Conservation (phyloP, 2,113 vertebrate species). For the Ammodytes marinus region DNA sequence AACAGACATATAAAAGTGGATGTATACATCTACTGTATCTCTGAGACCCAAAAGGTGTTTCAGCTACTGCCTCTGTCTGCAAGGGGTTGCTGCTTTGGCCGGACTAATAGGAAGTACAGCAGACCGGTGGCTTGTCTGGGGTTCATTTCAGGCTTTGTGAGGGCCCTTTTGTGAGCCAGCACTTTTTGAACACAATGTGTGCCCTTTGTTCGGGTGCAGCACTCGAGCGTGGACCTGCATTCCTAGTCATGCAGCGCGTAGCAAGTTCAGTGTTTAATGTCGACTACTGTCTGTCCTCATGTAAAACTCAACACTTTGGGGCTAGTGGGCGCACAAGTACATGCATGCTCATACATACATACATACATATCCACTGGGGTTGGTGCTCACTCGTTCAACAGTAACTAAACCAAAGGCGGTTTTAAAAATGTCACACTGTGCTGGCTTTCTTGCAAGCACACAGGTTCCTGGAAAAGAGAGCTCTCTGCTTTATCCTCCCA, state of each 20-base stretch:
- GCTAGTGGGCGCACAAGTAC: not conserved
- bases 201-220: slow-evolving; percentile 62
- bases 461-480: slow-evolving; percentile 45
- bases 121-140: slow-evolving; percentile 64
- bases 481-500: slow-evolving; percentile 4
- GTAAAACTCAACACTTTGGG: slow-evolving; percentile 32
- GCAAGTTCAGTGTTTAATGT: slow-evolving; percentile 31
- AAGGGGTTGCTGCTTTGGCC: slow-evolving; percentile 41
- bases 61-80: slow-evolving; percentile 1
- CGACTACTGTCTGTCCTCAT: slow-evolving; percentile 34
- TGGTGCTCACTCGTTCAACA: slow-evolving; percentile 16
- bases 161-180: slow-evolving; percentile 78
- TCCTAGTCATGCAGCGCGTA: slow-evolving; percentile 51
- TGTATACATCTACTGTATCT: slow-evolving; percentile 1
- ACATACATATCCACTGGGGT: not conserved
- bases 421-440: slow-evolving; percentile 55
- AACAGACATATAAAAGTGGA: no score
- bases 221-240: slow-evolving; percentile 62
- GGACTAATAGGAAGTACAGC: slow-evolving; percentile 67
- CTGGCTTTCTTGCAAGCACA: slow-evolving; percentile 9
- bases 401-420: slow-evolving; percentile 41
- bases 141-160: slow-evolving; percentile 68
- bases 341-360: not conserved
- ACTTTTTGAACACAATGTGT: slow-evolving; percentile 77
- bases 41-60: not conserved